A percentile compares a stretch with the other conserved stretches of the same genome.
These are phyloP conservation scores for Oxyura jamaicensis DNA, from an alignment of 2,113 vertebrate species.

Conservation along the genomic window DNA sequence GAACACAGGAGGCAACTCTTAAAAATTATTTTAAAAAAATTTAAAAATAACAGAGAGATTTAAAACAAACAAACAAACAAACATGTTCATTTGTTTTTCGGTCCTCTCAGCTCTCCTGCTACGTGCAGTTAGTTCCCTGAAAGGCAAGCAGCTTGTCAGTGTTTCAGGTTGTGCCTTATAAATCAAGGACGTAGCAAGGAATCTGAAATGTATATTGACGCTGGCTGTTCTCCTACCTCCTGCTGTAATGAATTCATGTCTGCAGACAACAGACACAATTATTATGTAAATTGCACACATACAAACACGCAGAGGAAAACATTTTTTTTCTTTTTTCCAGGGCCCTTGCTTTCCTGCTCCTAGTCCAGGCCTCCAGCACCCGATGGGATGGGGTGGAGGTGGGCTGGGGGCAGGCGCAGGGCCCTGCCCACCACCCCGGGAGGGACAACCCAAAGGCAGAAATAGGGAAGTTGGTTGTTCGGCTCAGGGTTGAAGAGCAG, in stretches of 20 bases:
- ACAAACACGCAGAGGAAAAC: conserved; percentile 17
- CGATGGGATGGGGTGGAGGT: rapidly evolving
- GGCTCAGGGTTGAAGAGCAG: background rate
- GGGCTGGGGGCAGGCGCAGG: background rate
- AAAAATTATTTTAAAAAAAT: background rate
- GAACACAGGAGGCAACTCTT: background rate
- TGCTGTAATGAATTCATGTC: conserved; percentile 64
- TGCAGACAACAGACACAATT: conserved; percentile 63
- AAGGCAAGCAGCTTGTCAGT: background rate
- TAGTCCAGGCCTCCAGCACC: background rate
- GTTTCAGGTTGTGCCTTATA: conserved; percentile 27
- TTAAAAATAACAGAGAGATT: background rate
- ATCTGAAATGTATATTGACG: background rate
- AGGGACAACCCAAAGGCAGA: background rate
- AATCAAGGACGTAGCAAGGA: conserved; percentile 15
- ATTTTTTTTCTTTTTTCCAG: background rate
- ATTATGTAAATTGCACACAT: conserved; percentile 52
- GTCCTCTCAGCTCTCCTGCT: background rate
- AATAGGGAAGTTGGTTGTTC: no score
- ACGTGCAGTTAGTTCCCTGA: background rate
- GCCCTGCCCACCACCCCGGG: background rate
- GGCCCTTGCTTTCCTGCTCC: background rate
- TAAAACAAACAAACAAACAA: background rate
- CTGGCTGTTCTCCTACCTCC: conserved; percentile 49
- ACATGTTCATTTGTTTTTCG: background rate